Evolutionary conservation across 2,113 vertebrate genomes (phyloP).

Genomic region (Pangasianodon gigas): DNA sequence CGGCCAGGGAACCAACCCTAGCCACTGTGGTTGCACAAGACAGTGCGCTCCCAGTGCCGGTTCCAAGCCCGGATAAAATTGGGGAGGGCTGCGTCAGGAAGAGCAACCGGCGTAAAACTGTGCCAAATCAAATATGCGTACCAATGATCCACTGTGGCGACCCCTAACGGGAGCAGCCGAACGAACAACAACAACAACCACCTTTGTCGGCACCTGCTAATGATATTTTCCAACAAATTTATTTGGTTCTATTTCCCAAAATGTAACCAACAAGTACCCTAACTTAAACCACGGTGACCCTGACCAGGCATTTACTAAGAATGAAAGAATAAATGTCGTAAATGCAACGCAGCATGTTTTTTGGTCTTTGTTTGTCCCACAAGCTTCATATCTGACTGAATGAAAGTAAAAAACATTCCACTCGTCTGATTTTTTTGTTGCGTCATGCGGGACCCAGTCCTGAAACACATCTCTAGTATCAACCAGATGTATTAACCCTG

Average conservation of each 20-base stretch:
- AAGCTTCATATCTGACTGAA: not conserved
- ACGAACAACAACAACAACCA: too few species aligned
- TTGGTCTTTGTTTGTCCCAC: not conserved
- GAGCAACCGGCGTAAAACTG: too few species aligned
- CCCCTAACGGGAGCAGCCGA: too few species aligned
- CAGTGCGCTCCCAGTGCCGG: too few species aligned
- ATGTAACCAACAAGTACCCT: not conserved
- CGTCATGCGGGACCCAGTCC: not conserved
- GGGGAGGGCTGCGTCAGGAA: too few species aligned
- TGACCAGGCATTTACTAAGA: not conserved
- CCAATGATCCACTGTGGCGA: too few species aligned
- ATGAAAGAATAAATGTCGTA: not conserved
- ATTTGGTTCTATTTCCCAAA: not conserved
- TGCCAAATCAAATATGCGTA: too few species aligned
- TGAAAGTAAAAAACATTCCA: not conserved
- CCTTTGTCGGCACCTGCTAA: not conserved
- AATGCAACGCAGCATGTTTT: not conserved
- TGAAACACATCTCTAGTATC: not conserved
- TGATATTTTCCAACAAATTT: not conserved
- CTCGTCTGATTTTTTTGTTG: not conserved
- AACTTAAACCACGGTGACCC: not conserved
- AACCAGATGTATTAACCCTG: not conserved
- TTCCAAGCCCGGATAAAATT: too few species aligned
- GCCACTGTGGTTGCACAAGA: too few species aligned
- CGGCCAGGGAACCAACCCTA: too few species aligned